Base-by-base conservation (phyloP, 2,113 vertebrate genomes). In the Micromys minutus region DNA sequence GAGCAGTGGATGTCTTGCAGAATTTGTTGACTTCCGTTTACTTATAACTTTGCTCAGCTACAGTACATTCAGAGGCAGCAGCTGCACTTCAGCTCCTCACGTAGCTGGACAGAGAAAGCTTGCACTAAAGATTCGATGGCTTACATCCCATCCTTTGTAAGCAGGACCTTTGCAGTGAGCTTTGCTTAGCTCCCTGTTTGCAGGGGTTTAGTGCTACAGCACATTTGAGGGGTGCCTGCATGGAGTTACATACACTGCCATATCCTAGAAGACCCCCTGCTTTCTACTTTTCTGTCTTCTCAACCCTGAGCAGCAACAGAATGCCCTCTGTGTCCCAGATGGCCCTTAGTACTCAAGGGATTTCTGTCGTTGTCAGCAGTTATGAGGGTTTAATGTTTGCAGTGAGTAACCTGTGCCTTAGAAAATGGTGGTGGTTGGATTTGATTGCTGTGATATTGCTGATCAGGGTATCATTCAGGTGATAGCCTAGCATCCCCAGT, bases 11-110 rank as follows among this genome's bases (percentile, higher is more conserved):
- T 97, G 79, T 90, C 87, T 76, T 95, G 80, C 87, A 83, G 75
- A 95, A 75, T 97, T 96, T 92, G 65, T 94, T 98, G 83, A 90
- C 92, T 97, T 97, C 86, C 83, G 93, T 76, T 87, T 94, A 84
- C 92, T 95, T 85, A 94, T 86, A 97, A 92, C 95, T 94, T 79
- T 93, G 94, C 97, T 88, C 42, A 94, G 95, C 97, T 97, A 59
- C 91, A 50, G 93, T 93, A 93, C 90, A 76, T 95, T 88, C 89
- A 84, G 95, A 96, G 97, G 93, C 93, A 95, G 83, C 94, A 97
- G 75, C 93, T 97, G 94, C 72, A 71, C 88, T 96, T 75, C 65
- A 96, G 71, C 89, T 93, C 88, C 96, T 84, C 16, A 12, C 50
- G 36, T 97, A 87, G 87, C 97, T 52, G 85, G 50, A 94, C 96